phyloP scores from a whole-genome alignment of 2,113 vertebrate genomes.

The Pardalotus punctatus region DNA sequence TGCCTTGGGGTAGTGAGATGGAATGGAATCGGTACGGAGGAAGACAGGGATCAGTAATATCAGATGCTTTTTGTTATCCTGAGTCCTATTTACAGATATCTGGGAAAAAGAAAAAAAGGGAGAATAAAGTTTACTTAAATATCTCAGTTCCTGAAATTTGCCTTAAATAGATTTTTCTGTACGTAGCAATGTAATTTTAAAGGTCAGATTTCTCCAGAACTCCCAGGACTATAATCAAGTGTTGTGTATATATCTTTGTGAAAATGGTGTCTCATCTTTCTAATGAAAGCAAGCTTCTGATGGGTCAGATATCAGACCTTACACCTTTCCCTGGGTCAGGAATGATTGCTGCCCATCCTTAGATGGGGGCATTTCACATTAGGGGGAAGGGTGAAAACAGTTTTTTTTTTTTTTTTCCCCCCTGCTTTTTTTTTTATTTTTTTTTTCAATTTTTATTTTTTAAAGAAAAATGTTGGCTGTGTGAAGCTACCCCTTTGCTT shows the following conservation, averaged over 20 bases:
- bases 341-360: slow-evolving; percentile 25
- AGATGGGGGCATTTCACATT: neutral
- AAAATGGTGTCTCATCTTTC: slow-evolving; percentile 55
- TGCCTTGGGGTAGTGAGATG: neutral
- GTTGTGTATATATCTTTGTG: slow-evolving; percentile 47
- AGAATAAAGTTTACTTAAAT: slow-evolving; percentile 17
- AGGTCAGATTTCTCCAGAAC: slow-evolving; percentile 61
- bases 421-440: neutral
- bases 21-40: neutral
- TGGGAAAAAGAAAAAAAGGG: neutral
- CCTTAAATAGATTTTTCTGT: slow-evolving; percentile 53
- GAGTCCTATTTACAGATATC: neutral
- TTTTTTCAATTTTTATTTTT: neutral
- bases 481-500: neutral
- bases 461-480: neutral
- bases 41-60: neutral
- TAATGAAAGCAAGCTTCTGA: slow-evolving; percentile 53
- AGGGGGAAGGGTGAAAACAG: neutral
- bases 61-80: neutral
- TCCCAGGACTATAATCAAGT: slow-evolving; percentile 54
- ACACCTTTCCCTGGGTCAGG: slow-evolving; percentile 64
- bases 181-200: slow-evolving; percentile 37
- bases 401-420: neutral
- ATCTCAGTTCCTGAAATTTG: slow-evolving; percentile 32
- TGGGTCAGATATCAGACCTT: slow-evolving; percentile 67